These are phyloP conservation scores for Pterophyllum scalare DNA, from an alignment of 2,113 vertebrate genomes.

Conservation along the genomic window DNA sequence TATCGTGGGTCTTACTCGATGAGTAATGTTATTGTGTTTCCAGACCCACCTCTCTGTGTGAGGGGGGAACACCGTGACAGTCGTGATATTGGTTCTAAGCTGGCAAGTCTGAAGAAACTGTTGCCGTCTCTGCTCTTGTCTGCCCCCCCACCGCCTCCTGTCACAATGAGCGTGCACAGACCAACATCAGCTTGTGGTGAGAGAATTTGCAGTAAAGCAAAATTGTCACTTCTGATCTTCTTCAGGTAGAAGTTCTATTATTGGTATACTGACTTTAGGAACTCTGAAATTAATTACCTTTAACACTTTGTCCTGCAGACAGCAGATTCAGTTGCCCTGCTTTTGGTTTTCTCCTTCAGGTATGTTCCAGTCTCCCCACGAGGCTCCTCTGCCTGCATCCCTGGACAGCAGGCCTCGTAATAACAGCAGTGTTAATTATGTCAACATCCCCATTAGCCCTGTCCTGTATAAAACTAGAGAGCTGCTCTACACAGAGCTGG, in stretches of 20 bases:
- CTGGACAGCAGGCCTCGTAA: constrained; percentile 42
- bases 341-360: constrained; percentile 19
- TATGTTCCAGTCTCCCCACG: not conserved
- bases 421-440: constrained; percentile 79
- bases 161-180: not conserved
- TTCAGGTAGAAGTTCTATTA: not conserved
- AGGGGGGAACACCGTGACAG: constrained; percentile 2
- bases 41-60: constrained; percentile 21
- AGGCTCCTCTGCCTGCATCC: not conserved
- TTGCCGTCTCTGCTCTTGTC: constrained; percentile 13
- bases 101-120: constrained; percentile 6
- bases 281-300: not conserved
- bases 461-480: constrained; percentile 72
- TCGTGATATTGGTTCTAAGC: not conserved
- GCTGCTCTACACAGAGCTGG: constrained; percentile 87
- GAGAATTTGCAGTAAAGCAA: not conserved
- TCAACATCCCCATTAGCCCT: constrained; percentile 88
- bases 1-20: too few species aligned
- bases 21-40: not conserved
- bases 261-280: not conserved
- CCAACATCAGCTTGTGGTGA: constrained; percentile 37
- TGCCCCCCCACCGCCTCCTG: constrained; percentile 24
- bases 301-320: not conserved
- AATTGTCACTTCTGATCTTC: not conserved
- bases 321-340: not conserved